Percentiles rank a stretch among this genome's conserved stretches.
Conservation (phyloP, 2,888 invertebrate genomes). For the Lycocerus yunnanus region DNA sequence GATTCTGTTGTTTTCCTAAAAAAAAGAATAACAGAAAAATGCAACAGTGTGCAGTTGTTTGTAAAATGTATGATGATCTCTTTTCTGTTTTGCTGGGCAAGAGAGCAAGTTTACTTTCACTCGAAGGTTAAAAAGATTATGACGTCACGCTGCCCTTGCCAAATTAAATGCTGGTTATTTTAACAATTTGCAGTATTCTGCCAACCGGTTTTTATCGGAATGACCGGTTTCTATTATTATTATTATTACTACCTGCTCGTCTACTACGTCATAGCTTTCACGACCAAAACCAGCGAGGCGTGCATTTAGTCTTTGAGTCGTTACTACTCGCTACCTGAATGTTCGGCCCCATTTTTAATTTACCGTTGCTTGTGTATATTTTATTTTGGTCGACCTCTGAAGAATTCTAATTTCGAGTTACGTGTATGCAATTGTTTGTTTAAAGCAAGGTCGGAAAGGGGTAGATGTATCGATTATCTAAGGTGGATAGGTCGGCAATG, state of each 20-base stretch:
- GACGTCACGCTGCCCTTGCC: constrained; percentile 34
- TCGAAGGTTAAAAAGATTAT: constrained; percentile 10
- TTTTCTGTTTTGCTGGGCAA: neutral
- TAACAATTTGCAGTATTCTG: constrained; percentile 17
- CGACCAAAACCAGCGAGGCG: constrained; percentile 36
- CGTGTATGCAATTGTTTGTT: neutral
- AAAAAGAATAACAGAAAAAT: neutral
- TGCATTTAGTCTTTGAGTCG: constrained; percentile 29
- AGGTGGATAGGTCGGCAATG: neutral
- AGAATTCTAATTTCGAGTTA: neutral
- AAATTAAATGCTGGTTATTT: constrained; percentile 29
- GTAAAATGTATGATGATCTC: neutral
- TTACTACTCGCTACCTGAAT: constrained; percentile 34
- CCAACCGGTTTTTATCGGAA: constrained; percentile 23
- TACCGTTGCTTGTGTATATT: constrained; percentile 37
- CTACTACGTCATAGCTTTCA: constrained; percentile 39
- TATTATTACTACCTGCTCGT: constrained; percentile 33
- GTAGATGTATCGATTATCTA: neutral
- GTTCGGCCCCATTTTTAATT: constrained; percentile 36
- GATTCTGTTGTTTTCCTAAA: neutral
- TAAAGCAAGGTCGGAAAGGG: neutral
- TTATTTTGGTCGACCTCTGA: constrained; percentile 26
- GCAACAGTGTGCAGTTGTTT: neutral
- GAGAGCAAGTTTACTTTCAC: constrained; percentile 15
- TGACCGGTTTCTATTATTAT: constrained; percentile 18